phyloP scores from a whole-genome alignment of 2,888 invertebrate genomes.

The Cantharis rufa region DNA sequence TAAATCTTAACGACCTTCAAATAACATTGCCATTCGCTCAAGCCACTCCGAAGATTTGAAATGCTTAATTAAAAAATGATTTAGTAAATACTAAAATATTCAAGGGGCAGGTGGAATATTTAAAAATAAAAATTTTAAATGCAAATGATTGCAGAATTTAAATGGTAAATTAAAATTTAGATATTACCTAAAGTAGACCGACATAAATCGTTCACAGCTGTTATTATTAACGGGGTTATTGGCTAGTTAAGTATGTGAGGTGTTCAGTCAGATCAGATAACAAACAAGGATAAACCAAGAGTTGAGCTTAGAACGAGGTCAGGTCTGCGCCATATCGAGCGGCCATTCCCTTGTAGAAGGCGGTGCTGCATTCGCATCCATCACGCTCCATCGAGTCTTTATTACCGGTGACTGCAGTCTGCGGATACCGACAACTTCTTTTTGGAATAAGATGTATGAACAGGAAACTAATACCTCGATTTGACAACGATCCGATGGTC shows the following conservation, averaged over 20 bases:
- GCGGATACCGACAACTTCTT: conserved; percentile 29
- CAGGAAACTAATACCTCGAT: conserved; percentile 35
- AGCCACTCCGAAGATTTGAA: not conserved
- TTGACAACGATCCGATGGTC: conserved; percentile 25
- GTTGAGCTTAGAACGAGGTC: conserved; percentile 38
- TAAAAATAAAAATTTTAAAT: conserved; percentile 3
- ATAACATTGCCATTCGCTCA: not conserved
- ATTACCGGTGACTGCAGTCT: conserved; percentile 35
- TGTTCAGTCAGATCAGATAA: conserved; percentile 30
- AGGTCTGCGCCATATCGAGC: conserved; percentile 43
- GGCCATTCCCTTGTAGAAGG: conserved; percentile 39
- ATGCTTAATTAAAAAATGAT: not conserved
- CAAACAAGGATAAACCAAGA: conserved; percentile 24
- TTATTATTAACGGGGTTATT: conserved; percentile 41
- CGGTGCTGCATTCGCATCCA: conserved; percentile 36
- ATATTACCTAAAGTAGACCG: conserved; percentile 9
- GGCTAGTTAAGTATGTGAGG: conserved; percentile 35
- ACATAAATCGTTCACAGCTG: conserved; percentile 38
- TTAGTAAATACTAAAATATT: not conserved
- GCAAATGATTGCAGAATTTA: conserved; percentile 4
- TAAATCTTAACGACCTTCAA: not conserved
- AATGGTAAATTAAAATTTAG: conserved; percentile 15
- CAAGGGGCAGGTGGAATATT: not conserved
- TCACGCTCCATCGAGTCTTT: conserved; percentile 34
- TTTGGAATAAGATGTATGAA: conserved; percentile 32